Conservation (phyloP, 2,113 vertebrate species). For the Syrmaticus mikado region DNA sequence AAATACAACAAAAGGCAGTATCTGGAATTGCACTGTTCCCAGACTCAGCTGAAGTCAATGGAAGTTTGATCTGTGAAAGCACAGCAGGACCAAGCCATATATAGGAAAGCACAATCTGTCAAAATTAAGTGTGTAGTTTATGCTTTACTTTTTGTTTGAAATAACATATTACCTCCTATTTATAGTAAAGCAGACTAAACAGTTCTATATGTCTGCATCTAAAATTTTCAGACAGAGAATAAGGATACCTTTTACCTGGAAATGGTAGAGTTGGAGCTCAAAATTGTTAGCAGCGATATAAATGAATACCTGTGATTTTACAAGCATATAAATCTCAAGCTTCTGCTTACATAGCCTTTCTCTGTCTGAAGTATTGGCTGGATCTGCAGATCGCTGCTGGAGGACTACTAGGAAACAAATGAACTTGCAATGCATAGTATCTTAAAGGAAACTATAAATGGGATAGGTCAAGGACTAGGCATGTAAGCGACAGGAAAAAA, state of each 20-base stretch:
- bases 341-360: slow-evolving; percentile 56
- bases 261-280: slow-evolving; percentile 38
- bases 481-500: slow-evolving; percentile 76
- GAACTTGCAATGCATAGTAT: slow-evolving; percentile 76
- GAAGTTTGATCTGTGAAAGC: slow-evolving; percentile 30
- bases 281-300: slow-evolving; percentile 41
- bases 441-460: slow-evolving; percentile 86
- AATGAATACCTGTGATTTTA: slow-evolving; percentile 63
- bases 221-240: slow-evolving; percentile 45
- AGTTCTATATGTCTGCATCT: slow-evolving; percentile 59
- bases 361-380: slow-evolving; percentile 57
- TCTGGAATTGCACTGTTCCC: neutral
- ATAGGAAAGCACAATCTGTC: slow-evolving; percentile 54
- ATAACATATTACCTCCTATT: slow-evolving; percentile 51
- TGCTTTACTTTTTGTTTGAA: slow-evolving; percentile 58
- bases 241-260: slow-evolving; percentile 63
- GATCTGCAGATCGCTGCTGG: slow-evolving; percentile 69
- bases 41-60: slow-evolving; percentile 26
- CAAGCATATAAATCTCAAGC: slow-evolving; percentile 44
- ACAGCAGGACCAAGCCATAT: slow-evolving; percentile 15
- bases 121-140: slow-evolving; percentile 64
- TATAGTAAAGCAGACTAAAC: slow-evolving; percentile 72
- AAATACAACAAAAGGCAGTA: slow-evolving; percentile 9
- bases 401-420: slow-evolving; percentile 77
- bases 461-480: slow-evolving; percentile 82